Percentiles rank a stretch among this genome's conserved stretches.
Evolutionary conservation across 2,797 vertebrate species (phyloP).

Genomic region (Sebastes matsubarae): DNA sequence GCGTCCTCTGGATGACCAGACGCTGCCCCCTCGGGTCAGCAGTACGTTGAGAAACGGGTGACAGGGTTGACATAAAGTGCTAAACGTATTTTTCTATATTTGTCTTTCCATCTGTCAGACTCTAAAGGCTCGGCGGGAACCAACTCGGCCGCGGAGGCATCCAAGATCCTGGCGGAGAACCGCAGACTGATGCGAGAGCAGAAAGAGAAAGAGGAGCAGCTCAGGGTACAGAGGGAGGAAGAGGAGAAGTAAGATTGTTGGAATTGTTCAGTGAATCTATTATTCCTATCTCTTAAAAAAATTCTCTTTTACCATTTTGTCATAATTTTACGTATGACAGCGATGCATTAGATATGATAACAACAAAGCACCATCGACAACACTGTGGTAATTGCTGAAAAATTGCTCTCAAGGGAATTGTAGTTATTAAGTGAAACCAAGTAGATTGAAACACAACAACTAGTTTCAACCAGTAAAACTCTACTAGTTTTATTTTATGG

Average conservation of each 20-base stretch:
- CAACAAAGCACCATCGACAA: no score
- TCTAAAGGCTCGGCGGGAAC: slow-evolving; percentile 82
- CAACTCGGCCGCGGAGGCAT: slow-evolving; percentile 88
- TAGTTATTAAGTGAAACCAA: no score
- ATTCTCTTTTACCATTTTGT: background rate
- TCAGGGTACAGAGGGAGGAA: slow-evolving; percentile 85
- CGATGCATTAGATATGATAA: no score
- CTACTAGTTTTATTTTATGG: no score
- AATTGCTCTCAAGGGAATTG: no score
- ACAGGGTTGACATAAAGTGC: background rate
- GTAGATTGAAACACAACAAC: no score
- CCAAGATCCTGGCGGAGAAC: slow-evolving; percentile 90
- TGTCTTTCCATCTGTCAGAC: slow-evolving; percentile 55
- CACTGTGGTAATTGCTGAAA: background rate
- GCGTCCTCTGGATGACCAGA: background rate
- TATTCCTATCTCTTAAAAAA: background rate
- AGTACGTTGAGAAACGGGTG: background rate
- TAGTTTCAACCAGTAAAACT: no score
- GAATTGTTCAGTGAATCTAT: background rate
- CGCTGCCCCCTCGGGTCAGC: background rate
- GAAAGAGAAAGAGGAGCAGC: slow-evolving; percentile 87
- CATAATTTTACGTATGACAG: background rate
- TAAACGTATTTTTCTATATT: background rate
- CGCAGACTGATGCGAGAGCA: slow-evolving; percentile 89
- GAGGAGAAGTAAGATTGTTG: slow-evolving; percentile 84